Conservation (phyloP, 2,888 invertebrate species). For the Chloromyia formosa region DNA sequence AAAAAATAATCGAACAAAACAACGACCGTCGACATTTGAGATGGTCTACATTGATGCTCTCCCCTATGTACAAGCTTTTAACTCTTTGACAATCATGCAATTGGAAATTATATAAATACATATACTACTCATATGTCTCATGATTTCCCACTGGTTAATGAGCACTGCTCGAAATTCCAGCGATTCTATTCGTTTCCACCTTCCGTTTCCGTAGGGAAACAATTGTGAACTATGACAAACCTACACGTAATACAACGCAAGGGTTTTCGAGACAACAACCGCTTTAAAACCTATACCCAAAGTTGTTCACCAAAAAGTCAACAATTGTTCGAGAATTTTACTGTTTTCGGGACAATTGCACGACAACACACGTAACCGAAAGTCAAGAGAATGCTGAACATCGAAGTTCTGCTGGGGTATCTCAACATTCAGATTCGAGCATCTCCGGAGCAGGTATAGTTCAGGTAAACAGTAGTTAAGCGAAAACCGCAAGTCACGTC, state of each 20-base stretch:
- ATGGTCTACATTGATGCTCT: too few relatives aligned
- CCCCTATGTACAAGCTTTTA: too few relatives aligned
- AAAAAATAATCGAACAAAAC: too few relatives aligned
- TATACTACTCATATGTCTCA: too few relatives aligned
- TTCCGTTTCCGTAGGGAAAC: not conserved
- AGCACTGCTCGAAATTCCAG: too few relatives aligned
- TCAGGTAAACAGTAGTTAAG: conserved; percentile 47
- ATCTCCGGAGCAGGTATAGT: conserved; percentile 40
- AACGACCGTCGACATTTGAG: too few relatives aligned
- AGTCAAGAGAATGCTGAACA: not conserved
- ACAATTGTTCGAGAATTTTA: conserved; percentile 41
- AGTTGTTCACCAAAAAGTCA: conserved; percentile 32
- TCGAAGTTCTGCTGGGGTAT: not conserved
- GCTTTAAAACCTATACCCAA: conserved; percentile 22
- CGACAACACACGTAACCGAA: conserved; percentile 43
- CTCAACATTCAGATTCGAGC: conserved; percentile 14
- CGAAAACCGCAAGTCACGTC: conserved; percentile 49
- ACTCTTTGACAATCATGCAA: too few relatives aligned
- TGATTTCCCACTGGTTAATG: too few relatives aligned
- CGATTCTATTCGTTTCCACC: too few relatives aligned
- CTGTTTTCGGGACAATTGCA: conserved; percentile 45
- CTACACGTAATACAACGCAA: conserved; percentile 3
- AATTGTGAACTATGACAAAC: not conserved
- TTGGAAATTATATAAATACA: too few relatives aligned
- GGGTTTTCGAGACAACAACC: conserved; percentile 12